Percentiles rank a stretch among this genome's conserved stretches.
These are phyloP conservation scores for Nymphalis c-album DNA, from an alignment of 2,888 invertebrate species.

Conservation along the genomic window DNA sequence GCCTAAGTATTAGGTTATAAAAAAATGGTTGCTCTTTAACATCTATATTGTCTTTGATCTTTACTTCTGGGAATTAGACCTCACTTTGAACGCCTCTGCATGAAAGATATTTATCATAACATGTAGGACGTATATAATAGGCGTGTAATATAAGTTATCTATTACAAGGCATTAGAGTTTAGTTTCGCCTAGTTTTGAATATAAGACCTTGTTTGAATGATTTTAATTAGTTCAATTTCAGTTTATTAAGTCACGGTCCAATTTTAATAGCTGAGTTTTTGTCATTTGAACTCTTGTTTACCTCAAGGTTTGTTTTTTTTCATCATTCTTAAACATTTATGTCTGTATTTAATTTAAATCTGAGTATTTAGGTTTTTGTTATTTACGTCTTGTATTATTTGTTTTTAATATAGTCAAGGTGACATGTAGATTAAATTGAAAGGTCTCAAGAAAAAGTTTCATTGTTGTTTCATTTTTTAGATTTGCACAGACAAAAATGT, in stretches of 20 bases:
- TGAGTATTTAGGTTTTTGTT: neutral
- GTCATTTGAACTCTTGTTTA: constrained; percentile 19
- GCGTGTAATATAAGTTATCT: neutral
- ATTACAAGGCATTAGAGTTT: constrained; percentile 19
- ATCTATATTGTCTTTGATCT: neutral
- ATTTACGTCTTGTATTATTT: neutral
- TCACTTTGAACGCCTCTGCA: constrained; percentile 8
- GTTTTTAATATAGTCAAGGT: neutral
- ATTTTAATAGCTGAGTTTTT: constrained; percentile 27
- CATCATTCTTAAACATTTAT: neutral
- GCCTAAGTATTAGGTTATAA: too few relatives aligned
- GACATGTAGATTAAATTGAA: neutral
- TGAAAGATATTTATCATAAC: constrained; percentile 19
- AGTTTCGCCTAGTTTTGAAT: constrained; percentile 15
- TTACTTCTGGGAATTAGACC: constrained; percentile 4
- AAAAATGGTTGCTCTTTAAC: neutral
- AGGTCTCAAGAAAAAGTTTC: neutral
- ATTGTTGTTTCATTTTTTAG: neutral
- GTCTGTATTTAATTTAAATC: constrained; percentile 9
- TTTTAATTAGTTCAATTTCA: constrained; percentile 36
- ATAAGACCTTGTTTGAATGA: constrained; percentile 35
- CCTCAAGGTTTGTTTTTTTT: constrained; percentile 22
- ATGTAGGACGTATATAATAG: constrained; percentile 7
- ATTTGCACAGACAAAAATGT: too few relatives aligned
- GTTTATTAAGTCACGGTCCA: constrained; percentile 38